A percentile compares a stretch with the other conserved stretches of the same genome.
Conservation (phyloP, 2,797 vertebrate species). For the Micropoecilia bifurca region DNA sequence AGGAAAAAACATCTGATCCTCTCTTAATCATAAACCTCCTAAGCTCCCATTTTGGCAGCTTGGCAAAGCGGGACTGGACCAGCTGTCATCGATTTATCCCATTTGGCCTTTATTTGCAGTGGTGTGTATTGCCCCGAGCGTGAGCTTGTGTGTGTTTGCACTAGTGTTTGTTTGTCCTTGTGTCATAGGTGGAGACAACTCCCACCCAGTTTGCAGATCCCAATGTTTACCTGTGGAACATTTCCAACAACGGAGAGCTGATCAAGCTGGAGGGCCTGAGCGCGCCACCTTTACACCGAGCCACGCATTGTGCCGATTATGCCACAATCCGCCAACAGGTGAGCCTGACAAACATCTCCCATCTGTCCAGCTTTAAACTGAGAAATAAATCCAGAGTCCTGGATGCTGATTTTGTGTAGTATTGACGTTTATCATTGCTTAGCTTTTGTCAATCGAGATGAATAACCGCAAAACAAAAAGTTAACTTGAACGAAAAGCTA, state of each 20-base stretch:
- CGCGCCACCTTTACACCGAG: conserved; percentile 65
- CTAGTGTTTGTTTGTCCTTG: not conserved
- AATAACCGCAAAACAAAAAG: no score
- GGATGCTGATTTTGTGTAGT: no score
- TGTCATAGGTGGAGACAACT: conserved; percentile 87
- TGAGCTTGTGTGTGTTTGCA: conserved; percentile 5
- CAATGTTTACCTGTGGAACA: conserved; percentile 92
- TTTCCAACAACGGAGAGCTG: conserved; percentile 87
- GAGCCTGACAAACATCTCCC: not conserved
- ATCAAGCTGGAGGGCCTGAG: conserved; percentile 83
- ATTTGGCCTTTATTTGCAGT: conserved; percentile 20
- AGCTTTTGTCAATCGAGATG: no score
- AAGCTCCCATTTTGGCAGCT: conserved; percentile 11
- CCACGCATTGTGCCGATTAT: conserved; percentile 87
- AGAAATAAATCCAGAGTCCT: not conserved
- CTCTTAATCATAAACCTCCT: conserved; percentile 66
- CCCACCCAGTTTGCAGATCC: conserved; percentile 90
- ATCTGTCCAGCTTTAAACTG: not conserved
- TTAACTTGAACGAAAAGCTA: no score
- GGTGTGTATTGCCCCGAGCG: conserved; percentile 10
- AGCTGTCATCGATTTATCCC: conserved; percentile 20
- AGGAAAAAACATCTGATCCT: conserved; percentile 3
- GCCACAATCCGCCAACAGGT: conserved; percentile 87
- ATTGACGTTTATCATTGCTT: no score
- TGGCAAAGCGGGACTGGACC: not conserved